A percentile compares a stretch with the other conserved stretches of the same genome.
These are phyloP conservation scores for Galerucella pusilla DNA, from an alignment of 2,888 invertebrate genomes.

Conservation along the genomic window DNA sequence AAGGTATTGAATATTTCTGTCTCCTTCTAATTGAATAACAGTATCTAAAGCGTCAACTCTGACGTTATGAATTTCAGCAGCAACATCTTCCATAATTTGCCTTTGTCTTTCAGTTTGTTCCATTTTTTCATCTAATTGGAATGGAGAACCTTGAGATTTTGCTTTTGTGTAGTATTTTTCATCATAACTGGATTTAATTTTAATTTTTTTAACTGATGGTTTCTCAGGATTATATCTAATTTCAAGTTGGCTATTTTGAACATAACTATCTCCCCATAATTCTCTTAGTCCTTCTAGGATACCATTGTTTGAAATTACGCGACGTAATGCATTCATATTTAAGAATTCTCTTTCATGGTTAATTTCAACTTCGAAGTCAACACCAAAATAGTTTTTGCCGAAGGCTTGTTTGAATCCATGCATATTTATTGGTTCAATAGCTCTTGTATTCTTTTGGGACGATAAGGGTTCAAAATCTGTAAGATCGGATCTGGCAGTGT, in stretches of 20 bases:
- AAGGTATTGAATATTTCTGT: constrained; percentile 67
- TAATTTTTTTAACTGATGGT: constrained; percentile 45
- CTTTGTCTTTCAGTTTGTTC: constrained; percentile 65
- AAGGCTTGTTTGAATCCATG: constrained; percentile 58
- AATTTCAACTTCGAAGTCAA: constrained; percentile 68
- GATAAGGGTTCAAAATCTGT: constrained; percentile 68
- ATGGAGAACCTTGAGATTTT: constrained; percentile 35
- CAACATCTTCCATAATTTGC: constrained; percentile 68
- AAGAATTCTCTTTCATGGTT: constrained; percentile 68
- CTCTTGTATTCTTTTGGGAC: constrained; percentile 65
- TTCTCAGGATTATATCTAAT: constrained; percentile 62
- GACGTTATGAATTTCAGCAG: constrained; percentile 69
- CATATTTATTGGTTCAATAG: constrained; percentile 55
- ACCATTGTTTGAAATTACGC: constrained; percentile 53
- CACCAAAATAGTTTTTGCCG: constrained; percentile 68
- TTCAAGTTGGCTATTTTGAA: constrained; percentile 67
- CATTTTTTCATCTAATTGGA: constrained; percentile 50
- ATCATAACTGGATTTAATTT: constrained; percentile 46
- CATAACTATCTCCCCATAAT: constrained; percentile 63
- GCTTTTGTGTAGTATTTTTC: constrained; percentile 44
- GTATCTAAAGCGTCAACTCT: constrained; percentile 68
- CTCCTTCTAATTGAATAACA: constrained; percentile 69
- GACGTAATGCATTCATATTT: constrained; percentile 60
- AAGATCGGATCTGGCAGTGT: constrained; percentile 71
- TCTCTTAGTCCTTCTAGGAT: constrained; percentile 50